Conservation (phyloP, 2,888 invertebrate genomes). For the Meteorus colon region DNA sequence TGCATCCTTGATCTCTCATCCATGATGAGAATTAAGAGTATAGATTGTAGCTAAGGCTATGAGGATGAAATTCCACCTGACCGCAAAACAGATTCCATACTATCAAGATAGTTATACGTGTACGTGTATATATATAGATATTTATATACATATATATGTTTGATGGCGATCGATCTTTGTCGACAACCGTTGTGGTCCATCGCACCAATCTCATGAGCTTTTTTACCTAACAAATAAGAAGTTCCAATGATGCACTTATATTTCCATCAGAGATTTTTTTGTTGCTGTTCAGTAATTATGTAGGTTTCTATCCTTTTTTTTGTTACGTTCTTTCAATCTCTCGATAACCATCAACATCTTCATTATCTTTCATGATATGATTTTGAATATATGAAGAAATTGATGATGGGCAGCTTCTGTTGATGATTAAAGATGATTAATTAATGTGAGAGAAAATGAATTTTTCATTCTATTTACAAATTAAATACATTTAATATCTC, state of each 20-base stretch:
- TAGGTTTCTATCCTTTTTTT: too few relatives aligned
- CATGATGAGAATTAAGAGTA: slow-evolving; percentile 20
- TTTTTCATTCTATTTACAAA: background rate
- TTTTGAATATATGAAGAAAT: too few relatives aligned
- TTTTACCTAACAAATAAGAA: background rate
- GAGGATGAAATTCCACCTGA: slow-evolving; percentile 53
- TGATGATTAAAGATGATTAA: too few relatives aligned
- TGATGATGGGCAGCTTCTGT: too few relatives aligned
- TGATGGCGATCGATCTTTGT: slow-evolving; percentile 45
- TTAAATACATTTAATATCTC: background rate
- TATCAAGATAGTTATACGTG: slow-evolving; percentile 9
- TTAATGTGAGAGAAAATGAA: too few relatives aligned
- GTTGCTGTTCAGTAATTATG: background rate
- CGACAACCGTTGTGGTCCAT: slow-evolving; percentile 16
- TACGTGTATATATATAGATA: background rate
- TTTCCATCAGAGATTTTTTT: background rate
- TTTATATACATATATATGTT: background rate
- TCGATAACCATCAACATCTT: background rate
- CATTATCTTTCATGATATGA: background rate
- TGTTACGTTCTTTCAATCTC: background rate
- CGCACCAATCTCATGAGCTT: slow-evolving; percentile 18
- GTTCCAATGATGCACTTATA: background rate
- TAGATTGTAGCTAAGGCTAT: slow-evolving; percentile 28
- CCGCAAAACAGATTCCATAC: slow-evolving; percentile 53
- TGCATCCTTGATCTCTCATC: slow-evolving; percentile 29